phyloP scores from a whole-genome alignment of 2,113 vertebrate species.

The Ameiurus melas region DNA sequence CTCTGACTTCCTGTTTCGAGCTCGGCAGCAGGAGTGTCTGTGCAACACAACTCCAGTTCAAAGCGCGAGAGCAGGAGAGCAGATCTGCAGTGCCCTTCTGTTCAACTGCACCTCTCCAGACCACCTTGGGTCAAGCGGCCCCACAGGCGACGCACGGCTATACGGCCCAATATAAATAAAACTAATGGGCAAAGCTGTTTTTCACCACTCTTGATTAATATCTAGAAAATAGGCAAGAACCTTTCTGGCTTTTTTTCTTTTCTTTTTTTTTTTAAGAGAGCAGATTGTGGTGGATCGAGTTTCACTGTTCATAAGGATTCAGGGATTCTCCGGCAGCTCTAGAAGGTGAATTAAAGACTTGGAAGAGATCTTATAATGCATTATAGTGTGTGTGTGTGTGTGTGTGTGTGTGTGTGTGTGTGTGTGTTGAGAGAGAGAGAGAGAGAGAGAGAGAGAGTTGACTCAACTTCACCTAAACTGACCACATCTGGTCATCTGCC shows the following conservation, averaged over 20 bases:
- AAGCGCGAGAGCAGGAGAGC: conserved; percentile 46
- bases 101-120: conserved; percentile 46
- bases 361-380: neutral
- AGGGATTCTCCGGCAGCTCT: neutral
- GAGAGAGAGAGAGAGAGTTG: neutral
- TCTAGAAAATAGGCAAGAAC: conserved; percentile 17
- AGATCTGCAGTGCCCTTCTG: conserved; percentile 37
- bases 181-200: conserved; percentile 43
- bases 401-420: neutral
- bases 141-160: conserved; percentile 41
- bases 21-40: conserved; percentile 43
- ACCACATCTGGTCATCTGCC: conserved; percentile 11
- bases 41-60: conserved; percentile 57
- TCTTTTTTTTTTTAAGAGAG: neutral
- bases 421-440: neutral
- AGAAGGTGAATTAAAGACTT: neutral
- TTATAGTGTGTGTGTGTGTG: conserved; percentile 4
- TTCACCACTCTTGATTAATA: conserved; percentile 47
- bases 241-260: neutral
- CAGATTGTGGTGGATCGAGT: neutral
- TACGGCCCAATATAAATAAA: conserved; percentile 48
- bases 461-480: neutral
- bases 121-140: conserved; percentile 51
- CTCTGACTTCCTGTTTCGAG: conserved; percentile 54
- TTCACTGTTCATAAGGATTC: neutral